Conservation (phyloP, 92 coral and sea anemone species). For the Parazoanthus atlanticus region DNA sequence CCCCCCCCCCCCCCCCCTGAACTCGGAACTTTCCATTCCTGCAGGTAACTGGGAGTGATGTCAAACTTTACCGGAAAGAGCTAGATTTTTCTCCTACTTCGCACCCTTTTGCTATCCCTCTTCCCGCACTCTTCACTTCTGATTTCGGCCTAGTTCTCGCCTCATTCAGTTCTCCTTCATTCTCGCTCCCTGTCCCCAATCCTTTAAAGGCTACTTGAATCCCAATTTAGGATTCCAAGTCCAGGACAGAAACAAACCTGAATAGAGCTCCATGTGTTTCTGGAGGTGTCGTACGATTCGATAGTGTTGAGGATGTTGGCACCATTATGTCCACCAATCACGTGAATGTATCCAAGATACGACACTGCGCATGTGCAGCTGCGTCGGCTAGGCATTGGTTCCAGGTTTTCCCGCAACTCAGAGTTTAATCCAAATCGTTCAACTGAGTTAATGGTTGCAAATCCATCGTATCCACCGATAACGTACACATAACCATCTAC, state of each 20-base stretch:
- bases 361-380: slow-evolving; percentile 44
- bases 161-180: too few species aligned
- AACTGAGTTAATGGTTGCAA: slow-evolving; percentile 43
- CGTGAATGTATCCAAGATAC: slow-evolving; percentile 32
- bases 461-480: slow-evolving; percentile 29
- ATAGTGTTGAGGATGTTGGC: slow-evolving; percentile 33
- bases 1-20: too few species aligned
- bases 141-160: too few species aligned
- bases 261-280: slow-evolving; percentile 34
- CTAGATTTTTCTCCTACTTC: too few species aligned
- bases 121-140: too few species aligned
- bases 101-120: too few species aligned
- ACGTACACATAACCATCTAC: slow-evolving; percentile 34
- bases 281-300: slow-evolving; percentile 33
- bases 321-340: slow-evolving; percentile 44
- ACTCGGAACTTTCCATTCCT: too few species aligned
- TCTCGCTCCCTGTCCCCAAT: too few species aligned
- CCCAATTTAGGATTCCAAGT: background rate
- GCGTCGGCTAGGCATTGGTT: slow-evolving; percentile 44
- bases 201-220: background rate
- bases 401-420: slow-evolving; percentile 20
- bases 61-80: too few species aligned
- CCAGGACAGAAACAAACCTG: slow-evolving; percentile 17
- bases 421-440: slow-evolving; percentile 27
- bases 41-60: too few species aligned